phyloP scores from a whole-genome alignment of 2,797 vertebrate species.

The Galaxias olidus region DNA sequence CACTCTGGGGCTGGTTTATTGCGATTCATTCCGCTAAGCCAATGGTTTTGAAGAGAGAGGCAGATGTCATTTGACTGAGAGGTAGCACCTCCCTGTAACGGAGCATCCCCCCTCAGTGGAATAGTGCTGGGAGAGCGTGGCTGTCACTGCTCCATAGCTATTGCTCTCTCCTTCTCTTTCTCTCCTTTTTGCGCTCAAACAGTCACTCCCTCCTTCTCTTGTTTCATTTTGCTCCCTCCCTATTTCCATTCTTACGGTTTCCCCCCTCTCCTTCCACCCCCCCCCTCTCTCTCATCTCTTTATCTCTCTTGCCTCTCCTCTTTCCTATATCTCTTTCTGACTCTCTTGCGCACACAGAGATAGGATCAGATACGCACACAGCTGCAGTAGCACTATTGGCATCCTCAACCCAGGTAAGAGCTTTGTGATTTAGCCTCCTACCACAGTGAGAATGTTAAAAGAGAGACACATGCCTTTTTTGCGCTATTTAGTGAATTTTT shows the following conservation, averaged over 20 bases:
- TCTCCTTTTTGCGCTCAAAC: slow-evolving; percentile 13
- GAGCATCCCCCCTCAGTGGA: slow-evolving; percentile 67
- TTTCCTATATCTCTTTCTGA: slow-evolving; percentile 28
- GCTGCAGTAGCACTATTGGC: slow-evolving; percentile 26
- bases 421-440: slow-evolving; percentile 10
- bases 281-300: slow-evolving; percentile 19
- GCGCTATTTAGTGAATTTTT: slow-evolving; percentile 11
- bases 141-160: slow-evolving; percentile 53
- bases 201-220: slow-evolving; percentile 25
- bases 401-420: slow-evolving; percentile 69
- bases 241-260: slow-evolving; percentile 14
- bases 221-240: slow-evolving; percentile 24
- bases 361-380: slow-evolving; percentile 63
- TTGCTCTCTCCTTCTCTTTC: slow-evolving; percentile 23
- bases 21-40: slow-evolving; percentile 77
- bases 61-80: slow-evolving; percentile 80
- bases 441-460: background rate
- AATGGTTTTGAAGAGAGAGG: slow-evolving; percentile 78
- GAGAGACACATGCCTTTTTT: background rate
- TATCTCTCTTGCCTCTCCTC: slow-evolving; percentile 26
- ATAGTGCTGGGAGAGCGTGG: slow-evolving; percentile 62
- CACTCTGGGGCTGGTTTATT: slow-evolving; percentile 73
- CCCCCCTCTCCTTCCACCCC: slow-evolving; percentile 44
- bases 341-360: slow-evolving; percentile 38
- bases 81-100: slow-evolving; percentile 72